A percentile compares a stretch with the other conserved stretches of the same genome.
Evolutionary conservation across 1,140 invertebrate genomes (phyloP).

Genomic region (Hycleus phaleratus): DNA sequence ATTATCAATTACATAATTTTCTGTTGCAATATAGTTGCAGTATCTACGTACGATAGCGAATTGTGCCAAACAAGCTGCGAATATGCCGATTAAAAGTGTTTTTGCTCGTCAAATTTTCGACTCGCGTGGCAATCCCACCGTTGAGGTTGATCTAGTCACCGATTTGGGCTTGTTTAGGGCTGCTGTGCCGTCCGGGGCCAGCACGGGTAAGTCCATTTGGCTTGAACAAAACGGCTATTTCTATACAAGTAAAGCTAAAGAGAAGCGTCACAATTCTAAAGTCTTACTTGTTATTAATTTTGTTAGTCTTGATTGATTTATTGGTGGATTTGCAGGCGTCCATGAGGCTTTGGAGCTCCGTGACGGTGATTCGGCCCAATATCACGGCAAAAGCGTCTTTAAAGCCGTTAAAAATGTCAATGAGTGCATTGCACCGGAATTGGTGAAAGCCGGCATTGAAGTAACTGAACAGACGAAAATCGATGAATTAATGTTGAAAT

Average conservation of each 20-base stretch:
- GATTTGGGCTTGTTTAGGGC: slow-evolving; percentile 86
- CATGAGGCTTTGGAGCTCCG: slow-evolving; percentile 94
- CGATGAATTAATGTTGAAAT: slow-evolving; percentile 82
- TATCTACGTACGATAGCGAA: no score
- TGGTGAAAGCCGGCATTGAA: slow-evolving; percentile 76
- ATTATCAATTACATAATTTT: no score
- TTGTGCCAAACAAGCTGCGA: no score
- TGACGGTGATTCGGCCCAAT: slow-evolving; percentile 81
- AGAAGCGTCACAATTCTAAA: no score
- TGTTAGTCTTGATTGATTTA: no score
- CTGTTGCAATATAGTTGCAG: no score
- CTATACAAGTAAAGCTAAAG: no score
- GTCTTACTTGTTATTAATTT: neutral
- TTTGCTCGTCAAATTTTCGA: slow-evolving; percentile 96
- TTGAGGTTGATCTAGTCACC: slow-evolving; percentile 87
- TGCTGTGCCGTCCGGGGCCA: slow-evolving; percentile 95
- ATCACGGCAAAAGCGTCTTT: slow-evolving; percentile 90
- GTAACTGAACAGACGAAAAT: slow-evolving; percentile 86
- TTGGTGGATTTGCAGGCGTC: slow-evolving; percentile 44
- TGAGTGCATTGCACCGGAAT: slow-evolving; percentile 70
- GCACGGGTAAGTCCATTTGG: slow-evolving; percentile 59
- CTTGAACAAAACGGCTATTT: neutral
- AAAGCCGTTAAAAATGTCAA: slow-evolving; percentile 94
- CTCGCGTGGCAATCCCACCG: slow-evolving; percentile 97
- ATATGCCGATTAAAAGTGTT: slow-evolving; percentile 59